These are phyloP conservation scores for Colistium nudipinnis DNA, from an alignment of 2,113 vertebrate species.

Conservation along the genomic window DNA sequence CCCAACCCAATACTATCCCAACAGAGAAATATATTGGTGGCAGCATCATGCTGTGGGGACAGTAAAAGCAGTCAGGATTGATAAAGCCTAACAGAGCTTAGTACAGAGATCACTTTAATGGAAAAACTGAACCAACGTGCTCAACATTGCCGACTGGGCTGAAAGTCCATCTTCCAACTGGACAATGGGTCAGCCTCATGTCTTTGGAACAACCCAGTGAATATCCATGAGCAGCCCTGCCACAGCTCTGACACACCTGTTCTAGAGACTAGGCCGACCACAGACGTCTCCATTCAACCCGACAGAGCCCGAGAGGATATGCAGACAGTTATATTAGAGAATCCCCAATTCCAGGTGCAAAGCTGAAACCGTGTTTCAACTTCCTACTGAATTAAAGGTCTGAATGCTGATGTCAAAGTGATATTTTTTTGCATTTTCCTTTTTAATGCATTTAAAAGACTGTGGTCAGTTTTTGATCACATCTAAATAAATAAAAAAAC, in stretches of 20 bases:
- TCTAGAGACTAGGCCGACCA: not conserved
- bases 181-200: not conserved
- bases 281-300: not conserved
- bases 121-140: not conserved
- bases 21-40: not conserved
- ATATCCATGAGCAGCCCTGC: not conserved
- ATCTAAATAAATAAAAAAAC: not conserved
- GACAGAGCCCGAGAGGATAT: not conserved
- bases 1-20: not conserved
- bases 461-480: not conserved
- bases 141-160: not conserved
- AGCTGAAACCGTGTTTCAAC: not conserved
- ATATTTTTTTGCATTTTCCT: too few species aligned
- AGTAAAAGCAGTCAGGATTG: not conserved
- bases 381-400: too few species aligned
- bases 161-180: not conserved
- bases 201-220: not conserved
- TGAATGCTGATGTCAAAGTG: too few species aligned
- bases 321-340: not conserved
- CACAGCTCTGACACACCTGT: not conserved
- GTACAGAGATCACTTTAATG: not conserved
- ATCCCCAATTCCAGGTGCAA: not conserved
- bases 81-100: not conserved
- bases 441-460: too few species aligned
- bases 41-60: not conserved